A percentile compares a stretch with the other conserved stretches of the same genome.
These are phyloP conservation scores for Chaetops frenatus DNA, from an alignment of 2,113 vertebrate species.

Conservation along the genomic window DNA sequence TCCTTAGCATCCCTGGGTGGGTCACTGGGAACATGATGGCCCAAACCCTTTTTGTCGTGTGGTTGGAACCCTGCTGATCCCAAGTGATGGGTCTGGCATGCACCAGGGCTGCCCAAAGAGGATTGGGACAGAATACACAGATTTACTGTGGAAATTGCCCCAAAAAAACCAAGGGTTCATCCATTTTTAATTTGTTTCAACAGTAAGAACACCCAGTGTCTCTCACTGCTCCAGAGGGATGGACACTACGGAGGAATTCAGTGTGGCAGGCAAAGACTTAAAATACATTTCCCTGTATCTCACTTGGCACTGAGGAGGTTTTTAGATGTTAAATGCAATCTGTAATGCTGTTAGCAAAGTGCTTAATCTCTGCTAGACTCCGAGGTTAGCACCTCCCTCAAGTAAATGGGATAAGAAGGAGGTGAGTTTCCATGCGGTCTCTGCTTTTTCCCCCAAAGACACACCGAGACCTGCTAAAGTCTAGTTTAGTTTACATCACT, in stretches of 20 bases:
- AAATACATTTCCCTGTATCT: background rate
- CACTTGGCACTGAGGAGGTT: background rate
- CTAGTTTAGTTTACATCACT: background rate
- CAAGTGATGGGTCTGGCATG: background rate
- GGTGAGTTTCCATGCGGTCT: background rate
- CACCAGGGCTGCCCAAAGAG: background rate
- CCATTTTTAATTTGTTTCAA: fast-evolving
- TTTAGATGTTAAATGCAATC: background rate
- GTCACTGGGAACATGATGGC: fast-evolving
- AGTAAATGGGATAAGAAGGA: background rate
- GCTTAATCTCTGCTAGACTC: background rate
- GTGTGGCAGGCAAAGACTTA: background rate
- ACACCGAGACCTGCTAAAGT: background rate
- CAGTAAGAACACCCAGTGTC: background rate
- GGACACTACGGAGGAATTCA: background rate
- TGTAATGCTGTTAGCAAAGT: background rate
- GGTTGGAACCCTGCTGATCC: background rate
- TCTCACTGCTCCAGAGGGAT: background rate
- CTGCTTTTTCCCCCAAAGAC: slow-evolving; percentile 12
- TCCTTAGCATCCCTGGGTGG: background rate
- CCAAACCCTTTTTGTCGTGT: fast-evolving
- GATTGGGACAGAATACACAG: background rate
- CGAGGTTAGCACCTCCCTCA: slow-evolving; percentile 4
- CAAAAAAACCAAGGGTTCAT: fast-evolving
- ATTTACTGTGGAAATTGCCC: fast-evolving